Percentiles rank a stretch among this genome's conserved stretches.
Evolutionary conservation across 2,797 vertebrate genomes (phyloP).

Genomic region (Amphiprion clarkii): DNA sequence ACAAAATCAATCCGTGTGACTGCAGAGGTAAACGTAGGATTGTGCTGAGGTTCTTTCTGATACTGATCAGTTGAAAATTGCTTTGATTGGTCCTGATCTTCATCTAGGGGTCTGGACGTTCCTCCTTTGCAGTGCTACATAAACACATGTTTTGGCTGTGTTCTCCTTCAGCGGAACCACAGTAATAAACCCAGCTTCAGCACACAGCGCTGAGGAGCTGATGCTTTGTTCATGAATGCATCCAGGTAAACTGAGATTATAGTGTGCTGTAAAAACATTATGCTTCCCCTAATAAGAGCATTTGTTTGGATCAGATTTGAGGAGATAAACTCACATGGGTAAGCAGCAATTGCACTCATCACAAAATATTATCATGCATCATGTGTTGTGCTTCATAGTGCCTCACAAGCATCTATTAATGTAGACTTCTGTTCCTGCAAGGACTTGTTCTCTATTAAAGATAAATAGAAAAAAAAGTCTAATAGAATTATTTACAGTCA

Average conservation of each 20-base stretch:
- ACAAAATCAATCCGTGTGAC: no score
- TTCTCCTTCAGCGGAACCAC: constrained; percentile 1
- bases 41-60: no score
- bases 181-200: constrained; percentile 25
- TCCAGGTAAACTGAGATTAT: constrained; percentile 30
- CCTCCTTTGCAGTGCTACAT: not conserved
- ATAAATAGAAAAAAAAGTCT: not conserved
- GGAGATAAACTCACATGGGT: not conserved
- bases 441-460: constrained; percentile 19
- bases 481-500: constrained; percentile 25
- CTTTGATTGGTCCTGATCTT: no score
- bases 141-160: not conserved
- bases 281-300: constrained; percentile 4
- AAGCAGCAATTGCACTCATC: not conserved
- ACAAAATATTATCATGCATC: not conserved
- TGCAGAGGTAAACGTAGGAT: no score
- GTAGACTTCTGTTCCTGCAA: not conserved
- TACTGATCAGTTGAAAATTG: no score
- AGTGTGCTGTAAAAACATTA: constrained; percentile 1
- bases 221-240: constrained; percentile 11
- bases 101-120: no score
- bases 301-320: constrained; percentile 8
- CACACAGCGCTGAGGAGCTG: constrained; percentile 2
- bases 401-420: constrained; percentile 8
- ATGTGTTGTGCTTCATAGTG: not conserved